Percentiles rank a stretch among this genome's conserved stretches.
phyloP scores from a whole-genome alignment of 92 coral and sea anemone genomes.

The Muricea muricata region DNA sequence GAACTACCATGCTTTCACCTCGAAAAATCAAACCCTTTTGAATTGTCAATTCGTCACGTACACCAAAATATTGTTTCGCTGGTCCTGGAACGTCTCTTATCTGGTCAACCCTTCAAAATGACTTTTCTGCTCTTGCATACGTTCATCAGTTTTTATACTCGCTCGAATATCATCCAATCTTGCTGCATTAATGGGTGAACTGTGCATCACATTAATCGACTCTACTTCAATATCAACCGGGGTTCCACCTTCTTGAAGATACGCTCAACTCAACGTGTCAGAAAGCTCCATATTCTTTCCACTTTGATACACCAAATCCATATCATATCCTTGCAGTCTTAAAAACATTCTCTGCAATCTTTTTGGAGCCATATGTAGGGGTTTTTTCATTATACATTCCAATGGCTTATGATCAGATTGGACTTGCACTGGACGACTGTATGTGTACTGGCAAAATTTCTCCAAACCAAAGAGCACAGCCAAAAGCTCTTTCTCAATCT shows the following conservation, averaged over 20 bases:
- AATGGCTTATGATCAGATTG: conserved; percentile 42
- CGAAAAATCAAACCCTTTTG: conserved; percentile 45
- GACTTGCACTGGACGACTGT: conserved; percentile 18
- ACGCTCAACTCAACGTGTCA: conserved; percentile 36
- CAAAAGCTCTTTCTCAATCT: conserved; percentile 45
- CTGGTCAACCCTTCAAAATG: conserved; percentile 47
- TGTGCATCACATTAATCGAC: conserved; percentile 34
- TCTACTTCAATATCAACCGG: conserved; percentile 7
- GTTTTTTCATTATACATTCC: conserved; percentile 31
- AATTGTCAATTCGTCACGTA: conserved; percentile 40
- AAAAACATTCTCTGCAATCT: background rate
- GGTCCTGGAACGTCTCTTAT: conserved; percentile 27
- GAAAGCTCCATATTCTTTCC: conserved; percentile 30
- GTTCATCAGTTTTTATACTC: conserved; percentile 35
- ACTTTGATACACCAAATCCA: background rate
- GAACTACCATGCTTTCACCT: conserved; percentile 46
- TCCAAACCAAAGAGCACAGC: conserved; percentile 37
- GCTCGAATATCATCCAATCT: conserved; percentile 40
- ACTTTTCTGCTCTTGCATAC: conserved; percentile 5
- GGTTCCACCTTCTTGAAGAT: conserved; percentile 13
- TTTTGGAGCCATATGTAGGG: background rate
- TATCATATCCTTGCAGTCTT: conserved; percentile 24
- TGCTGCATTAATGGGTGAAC: conserved; percentile 29
- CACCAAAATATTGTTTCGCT: conserved; percentile 34
- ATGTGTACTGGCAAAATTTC: too few relatives aligned